phyloP scores from a whole-genome alignment of 1,140 invertebrate genomes.

The Calephelis virginiensis region DNA sequence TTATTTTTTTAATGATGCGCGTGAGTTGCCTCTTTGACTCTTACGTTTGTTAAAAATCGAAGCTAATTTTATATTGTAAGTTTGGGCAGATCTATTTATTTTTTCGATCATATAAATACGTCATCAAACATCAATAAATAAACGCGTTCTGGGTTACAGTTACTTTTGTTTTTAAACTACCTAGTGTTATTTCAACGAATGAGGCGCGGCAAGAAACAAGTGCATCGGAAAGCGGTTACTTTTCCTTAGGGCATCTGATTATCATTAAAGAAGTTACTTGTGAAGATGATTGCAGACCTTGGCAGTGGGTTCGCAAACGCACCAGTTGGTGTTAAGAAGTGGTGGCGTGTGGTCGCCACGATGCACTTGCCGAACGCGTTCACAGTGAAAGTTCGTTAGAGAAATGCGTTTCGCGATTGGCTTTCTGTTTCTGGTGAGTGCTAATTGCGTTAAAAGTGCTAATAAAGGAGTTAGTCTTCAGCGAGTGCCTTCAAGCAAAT shows the following conservation, averaged over 20 bases:
- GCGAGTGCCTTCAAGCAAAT: slow-evolving; percentile 6
- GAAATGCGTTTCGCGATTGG: slow-evolving; percentile 70
- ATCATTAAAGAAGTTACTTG: slow-evolving; percentile 16
- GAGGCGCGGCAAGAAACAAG: neutral
- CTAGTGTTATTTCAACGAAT: neutral
- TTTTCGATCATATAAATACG: too few relatives aligned
- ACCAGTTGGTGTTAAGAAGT: slow-evolving; percentile 56
- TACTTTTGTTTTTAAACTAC: slow-evolving; percentile 8
- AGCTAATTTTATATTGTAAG: too few relatives aligned
- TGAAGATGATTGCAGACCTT: slow-evolving; percentile 18
- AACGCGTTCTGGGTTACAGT: neutral
- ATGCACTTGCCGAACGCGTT: slow-evolving; percentile 49
- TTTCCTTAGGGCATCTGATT: slow-evolving; percentile 34
- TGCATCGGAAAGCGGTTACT: slow-evolving; percentile 28
- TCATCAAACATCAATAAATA: too few relatives aligned
- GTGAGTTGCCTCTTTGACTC: too few relatives aligned
- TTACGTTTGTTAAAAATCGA: too few relatives aligned
- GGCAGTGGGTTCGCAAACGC: slow-evolving; percentile 4
- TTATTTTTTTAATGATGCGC: too few relatives aligned
- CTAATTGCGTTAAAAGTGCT: slow-evolving; percentile 60
- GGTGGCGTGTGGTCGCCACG: slow-evolving; percentile 49
- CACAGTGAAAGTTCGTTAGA: slow-evolving; percentile 74
- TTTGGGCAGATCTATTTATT: too few relatives aligned
- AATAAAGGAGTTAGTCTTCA: slow-evolving; percentile 32
- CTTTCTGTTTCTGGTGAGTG: slow-evolving; percentile 76